A percentile compares a stretch with the other conserved stretches of the same genome.
These are phyloP conservation scores for Ambastaia sidthimunki DNA, from an alignment of 2,797 vertebrate genomes.

Conservation along the genomic window DNA sequence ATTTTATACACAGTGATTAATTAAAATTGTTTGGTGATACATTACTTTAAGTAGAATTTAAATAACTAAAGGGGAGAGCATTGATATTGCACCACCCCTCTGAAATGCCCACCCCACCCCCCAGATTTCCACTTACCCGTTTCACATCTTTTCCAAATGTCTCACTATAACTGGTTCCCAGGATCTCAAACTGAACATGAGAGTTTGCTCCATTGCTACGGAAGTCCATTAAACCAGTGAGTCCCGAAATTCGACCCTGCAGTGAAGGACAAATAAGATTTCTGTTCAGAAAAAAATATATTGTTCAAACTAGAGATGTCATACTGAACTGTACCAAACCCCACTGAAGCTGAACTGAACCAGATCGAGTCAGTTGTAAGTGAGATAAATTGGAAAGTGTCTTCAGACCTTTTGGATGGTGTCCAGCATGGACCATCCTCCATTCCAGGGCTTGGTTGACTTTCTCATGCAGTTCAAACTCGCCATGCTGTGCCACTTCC, in stretches of 20 bases:
- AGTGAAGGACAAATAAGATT: slow-evolving; percentile 45
- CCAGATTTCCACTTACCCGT: slow-evolving; percentile 79
- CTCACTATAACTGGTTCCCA: slow-evolving; percentile 97
- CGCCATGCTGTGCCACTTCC: slow-evolving; percentile 99
- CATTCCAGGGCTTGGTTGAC: slow-evolving; percentile 98
- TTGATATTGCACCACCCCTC: not conserved
- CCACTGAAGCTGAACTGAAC: not conserved
- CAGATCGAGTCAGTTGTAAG: slow-evolving; percentile 1
- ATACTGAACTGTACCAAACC: slow-evolving; percentile 20
- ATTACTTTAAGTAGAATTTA: not conserved
- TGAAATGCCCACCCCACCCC: not conserved
- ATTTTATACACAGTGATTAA: not conserved
- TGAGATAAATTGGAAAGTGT: slow-evolving; percentile 9
- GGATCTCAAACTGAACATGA: slow-evolving; percentile 95
- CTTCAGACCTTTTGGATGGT: slow-evolving; percentile 93
- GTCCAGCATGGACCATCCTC: slow-evolving; percentile 97
- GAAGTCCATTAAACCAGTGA: slow-evolving; percentile 97
- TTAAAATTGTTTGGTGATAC: not conserved
- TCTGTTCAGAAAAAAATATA: slow-evolving; percentile 5
- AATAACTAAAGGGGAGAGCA: not conserved
- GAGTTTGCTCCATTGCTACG: slow-evolving; percentile 92
- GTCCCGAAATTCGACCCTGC: slow-evolving; percentile 93
- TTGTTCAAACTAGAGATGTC: not conserved
- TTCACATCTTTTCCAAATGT: slow-evolving; percentile 96
- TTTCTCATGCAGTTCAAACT: slow-evolving; percentile 99